Evolutionary conservation across 2,888 invertebrate genomes (phyloP), one percentile per base, ranked within the genome.

Genomic region (Epirrhoe tristata): DNA sequence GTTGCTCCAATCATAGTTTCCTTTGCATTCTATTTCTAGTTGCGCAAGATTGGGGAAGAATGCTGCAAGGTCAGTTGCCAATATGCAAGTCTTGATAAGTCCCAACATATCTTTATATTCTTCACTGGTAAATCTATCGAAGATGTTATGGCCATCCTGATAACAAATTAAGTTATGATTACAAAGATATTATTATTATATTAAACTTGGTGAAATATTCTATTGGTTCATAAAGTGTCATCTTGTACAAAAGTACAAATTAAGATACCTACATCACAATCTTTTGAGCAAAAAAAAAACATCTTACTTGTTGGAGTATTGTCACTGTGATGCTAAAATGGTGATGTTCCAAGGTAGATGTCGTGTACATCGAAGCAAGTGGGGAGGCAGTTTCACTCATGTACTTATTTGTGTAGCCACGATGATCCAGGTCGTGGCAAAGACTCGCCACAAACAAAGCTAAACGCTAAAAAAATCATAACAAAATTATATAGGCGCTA

Each of bases 241-340:
- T 24, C 24, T 24, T 24, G 24, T 24, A 24, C 24, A 24, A n/a
- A n/a, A 24, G 24, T 24, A 24, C 24, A 24, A 24, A 24, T 24
- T 24, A 24, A 24, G 24, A 24, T 24, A 24, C 24, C 3, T 24
- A n/a, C n/a, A n/a, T n/a, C n/a, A 39, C 39, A 12, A 12, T 12
- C 12, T 3, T 43, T 43, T 43, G 12, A 43, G 14, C 14, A 6
- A 14, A 48, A 48, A 7, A 0, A 46, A 48, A 0, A 14, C 32
- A 48, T 31, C 48, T 12, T 79, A 96, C 96, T 94, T 96, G 96
- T 84, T 97, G 97, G 14, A 98, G 89, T 73, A 98, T 97, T 12
- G 96, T 96, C 34, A 97, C 96, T 0, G 97, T 97, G 82, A 97
- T 97, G 82, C 98, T 97, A 83, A 97, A 98, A 85, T 98, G 97